A percentile compares a stretch with the other conserved stretches of the same genome.
phyloP scores from a whole-genome alignment of 2,888 invertebrate species.

The Sacculina carcini region DNA sequence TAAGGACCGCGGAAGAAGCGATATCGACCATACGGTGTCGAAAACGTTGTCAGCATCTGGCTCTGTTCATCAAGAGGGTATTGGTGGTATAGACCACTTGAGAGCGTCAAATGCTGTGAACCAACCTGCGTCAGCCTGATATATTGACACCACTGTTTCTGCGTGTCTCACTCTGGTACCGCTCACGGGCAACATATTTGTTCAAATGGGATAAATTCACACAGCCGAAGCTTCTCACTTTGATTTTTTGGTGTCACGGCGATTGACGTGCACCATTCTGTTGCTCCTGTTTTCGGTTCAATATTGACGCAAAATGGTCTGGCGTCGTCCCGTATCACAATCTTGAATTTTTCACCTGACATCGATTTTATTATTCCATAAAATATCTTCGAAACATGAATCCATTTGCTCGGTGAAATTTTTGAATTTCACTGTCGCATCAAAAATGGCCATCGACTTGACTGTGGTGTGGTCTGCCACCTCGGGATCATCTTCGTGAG shows the following conservation, averaged over 20 bases:
- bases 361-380: neutral
- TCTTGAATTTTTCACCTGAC: neutral
- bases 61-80: neutral
- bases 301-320: neutral
- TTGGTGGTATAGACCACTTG: slow-evolving; percentile 6
- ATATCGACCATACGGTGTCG: slow-evolving; percentile 7
- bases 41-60: slow-evolving; percentile 4
- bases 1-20: slow-evolving; percentile 1
- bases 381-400: no score
- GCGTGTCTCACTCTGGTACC: neutral
- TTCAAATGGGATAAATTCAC: slow-evolving; percentile 5
- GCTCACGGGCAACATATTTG: neutral
- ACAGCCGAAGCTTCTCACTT: no score
- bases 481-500: no score
- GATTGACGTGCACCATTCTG: slow-evolving; percentile 7
- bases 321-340: neutral
- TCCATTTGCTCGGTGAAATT: no score
- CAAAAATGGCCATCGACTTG: no score
- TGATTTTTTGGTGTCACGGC: no score
- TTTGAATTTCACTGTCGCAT: no score
- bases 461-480: no score
- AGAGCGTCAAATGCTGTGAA: slow-evolving; percentile 6
- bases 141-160: neutral
- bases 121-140: neutral
- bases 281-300: slow-evolving; percentile 2